Conservation (phyloP, 2,888 invertebrate species). For the Trissoscelio sp. region DNA sequence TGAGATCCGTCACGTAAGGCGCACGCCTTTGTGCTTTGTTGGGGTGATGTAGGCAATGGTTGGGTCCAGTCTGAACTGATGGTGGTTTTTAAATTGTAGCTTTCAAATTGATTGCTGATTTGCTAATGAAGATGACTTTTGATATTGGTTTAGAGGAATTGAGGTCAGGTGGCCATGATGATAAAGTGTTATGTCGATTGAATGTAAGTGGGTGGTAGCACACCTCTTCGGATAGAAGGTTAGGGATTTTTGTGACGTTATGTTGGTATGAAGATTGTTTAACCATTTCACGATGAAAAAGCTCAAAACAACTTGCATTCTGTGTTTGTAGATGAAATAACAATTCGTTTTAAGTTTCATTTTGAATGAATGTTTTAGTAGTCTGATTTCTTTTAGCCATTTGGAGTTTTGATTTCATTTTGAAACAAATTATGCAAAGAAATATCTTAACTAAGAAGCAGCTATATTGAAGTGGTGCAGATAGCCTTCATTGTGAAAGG, state of each 20-base stretch:
- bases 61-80: neutral
- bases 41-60: neutral
- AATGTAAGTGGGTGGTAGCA: neutral
- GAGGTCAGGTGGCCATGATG: neutral
- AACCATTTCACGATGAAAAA: too few relatives aligned
- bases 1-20: slow-evolving; percentile 97
- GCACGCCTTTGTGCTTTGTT: slow-evolving; percentile 51
- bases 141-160: neutral
- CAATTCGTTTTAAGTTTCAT: too few relatives aligned
- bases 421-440: too few relatives aligned
- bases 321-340: too few relatives aligned
- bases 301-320: too few relatives aligned
- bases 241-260: neutral
- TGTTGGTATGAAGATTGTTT: neutral
- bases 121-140: neutral
- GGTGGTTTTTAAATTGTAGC: neutral
- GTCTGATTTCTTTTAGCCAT: too few relatives aligned
- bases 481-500: too few relatives aligned
- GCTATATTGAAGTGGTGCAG: too few relatives aligned
- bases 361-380: too few relatives aligned
- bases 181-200: neutral
- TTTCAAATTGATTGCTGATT: neutral
- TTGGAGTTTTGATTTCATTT: too few relatives aligned
- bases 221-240: neutral
- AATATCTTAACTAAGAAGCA: too few relatives aligned